Conservation (phyloP, 2,113 vertebrate genomes). For the Parotia lawesii region DNA sequence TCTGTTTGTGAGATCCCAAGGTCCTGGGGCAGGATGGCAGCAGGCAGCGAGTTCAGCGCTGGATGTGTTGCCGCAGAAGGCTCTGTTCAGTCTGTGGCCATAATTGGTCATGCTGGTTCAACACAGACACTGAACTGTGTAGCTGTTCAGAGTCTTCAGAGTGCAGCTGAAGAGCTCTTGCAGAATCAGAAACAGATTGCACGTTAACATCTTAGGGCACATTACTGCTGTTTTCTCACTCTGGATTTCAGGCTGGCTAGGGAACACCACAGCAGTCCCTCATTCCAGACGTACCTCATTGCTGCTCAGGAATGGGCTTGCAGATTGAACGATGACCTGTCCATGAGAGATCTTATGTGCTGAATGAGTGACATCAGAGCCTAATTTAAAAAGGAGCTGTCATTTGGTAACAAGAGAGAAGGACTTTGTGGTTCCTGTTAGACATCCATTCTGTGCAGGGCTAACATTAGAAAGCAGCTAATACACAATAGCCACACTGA, state of each 20-base stretch:
- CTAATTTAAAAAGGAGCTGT: not conserved
- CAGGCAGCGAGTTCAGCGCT: accelerated
- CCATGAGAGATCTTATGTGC: not conserved
- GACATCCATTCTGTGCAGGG: not conserved
- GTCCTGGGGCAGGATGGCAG: not conserved
- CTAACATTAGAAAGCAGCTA: not conserved
- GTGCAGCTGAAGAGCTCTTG: not conserved
- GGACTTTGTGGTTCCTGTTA: not conserved
- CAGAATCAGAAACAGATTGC: not conserved
- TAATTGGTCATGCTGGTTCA: not conserved
- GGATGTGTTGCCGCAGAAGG: accelerated
- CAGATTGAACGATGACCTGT: not conserved
- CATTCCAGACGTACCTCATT: accelerated
- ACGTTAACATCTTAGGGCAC: accelerated
- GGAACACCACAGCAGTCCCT: not conserved
- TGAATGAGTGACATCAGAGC: not conserved
- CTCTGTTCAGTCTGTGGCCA: not conserved
- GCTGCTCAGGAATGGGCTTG: not conserved
- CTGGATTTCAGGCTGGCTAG: not conserved
- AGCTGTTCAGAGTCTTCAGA: too few relatives aligned
- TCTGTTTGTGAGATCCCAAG: accelerated
- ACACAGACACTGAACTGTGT: not conserved
- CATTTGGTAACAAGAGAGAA: not conserved
- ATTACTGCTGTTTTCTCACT: not conserved
- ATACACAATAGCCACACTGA: accelerated